A percentile compares a stretch with the other conserved stretches of the same genome.
phyloP scores from a whole-genome alignment of 2,113 vertebrate genomes.

The Pomatorhinus ruficollis region DNA sequence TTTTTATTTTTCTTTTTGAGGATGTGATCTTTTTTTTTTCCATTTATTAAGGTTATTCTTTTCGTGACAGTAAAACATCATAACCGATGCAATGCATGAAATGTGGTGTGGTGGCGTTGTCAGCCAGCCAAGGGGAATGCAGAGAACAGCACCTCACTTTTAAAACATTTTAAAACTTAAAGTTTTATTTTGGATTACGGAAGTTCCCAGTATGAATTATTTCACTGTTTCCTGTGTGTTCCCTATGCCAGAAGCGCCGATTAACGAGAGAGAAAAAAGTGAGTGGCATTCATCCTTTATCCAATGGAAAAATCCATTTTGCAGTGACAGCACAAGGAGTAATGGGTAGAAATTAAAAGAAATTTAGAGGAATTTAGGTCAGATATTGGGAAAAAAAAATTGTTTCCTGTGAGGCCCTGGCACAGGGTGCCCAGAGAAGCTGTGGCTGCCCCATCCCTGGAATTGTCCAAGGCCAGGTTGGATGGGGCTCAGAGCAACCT shows the following conservation, averaged over 20 bases:
- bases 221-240: background rate
- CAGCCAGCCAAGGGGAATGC: background rate
- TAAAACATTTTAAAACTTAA: background rate
- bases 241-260: background rate
- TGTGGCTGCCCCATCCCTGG: background rate
- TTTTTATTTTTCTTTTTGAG: background rate
- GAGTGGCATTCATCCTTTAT: background rate
- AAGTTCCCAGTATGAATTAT: background rate
- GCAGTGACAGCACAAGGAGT: background rate
- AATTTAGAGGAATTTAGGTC: background rate
- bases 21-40: background rate
- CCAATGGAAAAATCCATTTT: background rate
- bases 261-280: background rate
- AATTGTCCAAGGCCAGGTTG: background rate
- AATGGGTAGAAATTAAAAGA: background rate
- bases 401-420: background rate
- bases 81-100: background rate
- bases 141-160: background rate
- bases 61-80: background rate
- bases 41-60: background rate
- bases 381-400: background rate
- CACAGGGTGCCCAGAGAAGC: background rate
- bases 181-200: background rate
- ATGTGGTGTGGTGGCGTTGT: background rate
- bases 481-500: rapidly evolving